Base-by-base conservation (phyloP, 2,113 vertebrate species). In the Vidua chalybeata region DNA sequence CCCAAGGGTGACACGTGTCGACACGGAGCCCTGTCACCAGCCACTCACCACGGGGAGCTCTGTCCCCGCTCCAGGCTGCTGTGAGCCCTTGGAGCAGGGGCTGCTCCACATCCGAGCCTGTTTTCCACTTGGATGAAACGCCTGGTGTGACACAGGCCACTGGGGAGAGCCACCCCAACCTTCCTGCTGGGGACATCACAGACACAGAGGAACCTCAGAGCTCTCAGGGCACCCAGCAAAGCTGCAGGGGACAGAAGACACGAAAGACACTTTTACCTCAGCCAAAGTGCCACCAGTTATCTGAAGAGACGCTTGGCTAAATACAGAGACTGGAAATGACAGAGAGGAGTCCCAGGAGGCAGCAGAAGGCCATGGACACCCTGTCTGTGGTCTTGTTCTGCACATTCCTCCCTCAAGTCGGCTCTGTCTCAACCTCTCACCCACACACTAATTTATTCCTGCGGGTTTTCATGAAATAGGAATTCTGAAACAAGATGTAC, bases 391-490 rank as follows among this genome's bases (percentile, higher is more conserved):
- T 96, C 91, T 84, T 18, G 6, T 78, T 94, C 74, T 89, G 84
- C 92, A 83, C 90, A 95, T 94, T 96, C 87, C 87, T 81, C 69
- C 75, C 92, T 90, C 64, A 20, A 86, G 88, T 59, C 64, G 89
- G 73, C 86, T 92, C 95, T 83, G 80, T 52, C 90, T 91, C 41
- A 95, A 77, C 67, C 17, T 10, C 64, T 94, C 89, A 90, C 83
- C 89, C 94, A 67, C 87, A 91, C 66, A 67, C 45, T 87, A 95
- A 95, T 96, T 97, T 94, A 93, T 94, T 95, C 85, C 89, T 94
- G 88, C 10, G 92, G 95, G 90, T 96, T 96, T 90, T 91, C 92
- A 93, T 87, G 84, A 93, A 95, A 87, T n/a, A 91, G 16, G 43
- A 94, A 82, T 27, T 90, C 92, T 74, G 85, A 95, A 89, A 92